Evolutionary conservation across 2,797 vertebrate species (phyloP).

Genomic region (Anguilla anguilla): DNA sequence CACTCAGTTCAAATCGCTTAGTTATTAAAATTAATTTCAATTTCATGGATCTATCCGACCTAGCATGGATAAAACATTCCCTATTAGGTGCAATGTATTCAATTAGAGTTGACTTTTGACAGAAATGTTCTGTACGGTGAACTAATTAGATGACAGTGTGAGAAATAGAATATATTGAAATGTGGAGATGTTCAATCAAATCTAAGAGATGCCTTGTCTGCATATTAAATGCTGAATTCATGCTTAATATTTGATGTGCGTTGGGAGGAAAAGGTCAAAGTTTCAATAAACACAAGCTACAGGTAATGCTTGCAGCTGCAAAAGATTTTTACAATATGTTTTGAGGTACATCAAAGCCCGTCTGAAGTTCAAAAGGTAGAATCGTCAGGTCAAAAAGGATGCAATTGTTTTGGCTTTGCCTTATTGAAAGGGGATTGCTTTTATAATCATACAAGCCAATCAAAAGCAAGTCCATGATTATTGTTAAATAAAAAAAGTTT

Average conservation of each 20-base stretch:
- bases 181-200: background rate
- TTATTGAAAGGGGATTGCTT: background rate
- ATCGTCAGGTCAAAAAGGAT: background rate
- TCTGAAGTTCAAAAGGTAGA: background rate
- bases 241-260: background rate
- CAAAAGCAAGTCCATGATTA: background rate
- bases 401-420: background rate
- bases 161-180: background rate
- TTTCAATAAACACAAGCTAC: background rate
- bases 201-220: background rate
- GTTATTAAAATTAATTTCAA: no score
- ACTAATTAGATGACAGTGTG: background rate
- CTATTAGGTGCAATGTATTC: background rate
- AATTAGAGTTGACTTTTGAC: background rate
- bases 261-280: background rate
- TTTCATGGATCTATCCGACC: background rate
- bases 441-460: background rate
- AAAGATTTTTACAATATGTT: background rate
- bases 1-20: background rate
- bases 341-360: background rate
- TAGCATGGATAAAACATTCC: background rate
- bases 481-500: background rate
- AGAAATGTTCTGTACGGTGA: background rate
- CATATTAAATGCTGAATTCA: background rate
- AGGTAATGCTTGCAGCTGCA: background rate